These are phyloP conservation scores for Channa maculata DNA, from an alignment of 2,113 vertebrate genomes.

Conservation along the genomic window DNA sequence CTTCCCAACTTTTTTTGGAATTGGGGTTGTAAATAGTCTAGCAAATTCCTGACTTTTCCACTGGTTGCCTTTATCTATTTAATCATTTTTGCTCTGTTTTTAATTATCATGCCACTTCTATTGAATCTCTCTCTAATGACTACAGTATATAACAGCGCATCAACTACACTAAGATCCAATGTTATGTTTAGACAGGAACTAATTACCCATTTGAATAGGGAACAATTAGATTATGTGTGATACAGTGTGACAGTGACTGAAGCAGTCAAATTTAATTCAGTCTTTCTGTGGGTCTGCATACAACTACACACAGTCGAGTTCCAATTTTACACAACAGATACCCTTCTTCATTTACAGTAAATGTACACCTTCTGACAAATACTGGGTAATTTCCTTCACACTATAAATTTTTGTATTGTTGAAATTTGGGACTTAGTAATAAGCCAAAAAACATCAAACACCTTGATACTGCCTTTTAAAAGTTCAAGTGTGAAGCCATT, in stretches of 20 bases:
- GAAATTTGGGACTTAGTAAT: background rate
- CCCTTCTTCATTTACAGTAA: background rate
- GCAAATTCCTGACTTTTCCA: slow-evolving; percentile 5
- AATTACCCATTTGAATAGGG: background rate
- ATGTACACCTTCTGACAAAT: background rate
- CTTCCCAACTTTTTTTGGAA: too few relatives aligned
- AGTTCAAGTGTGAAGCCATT: too few relatives aligned
- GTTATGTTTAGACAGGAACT: background rate
- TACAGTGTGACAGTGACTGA: too few relatives aligned
- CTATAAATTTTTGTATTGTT: background rate
- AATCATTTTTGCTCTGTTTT: background rate
- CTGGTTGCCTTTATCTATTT: background rate
- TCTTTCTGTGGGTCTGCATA: too few relatives aligned
- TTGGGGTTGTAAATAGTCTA: slow-evolving; percentile 1
- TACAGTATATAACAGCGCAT: too few relatives aligned
- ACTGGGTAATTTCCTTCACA: background rate
- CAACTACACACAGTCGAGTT: too few relatives aligned
- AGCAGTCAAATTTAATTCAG: too few relatives aligned
- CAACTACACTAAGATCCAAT: too few relatives aligned
- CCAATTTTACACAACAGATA: too few relatives aligned
- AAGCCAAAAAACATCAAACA: background rate
- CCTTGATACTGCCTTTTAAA: background rate
- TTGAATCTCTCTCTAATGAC: background rate
- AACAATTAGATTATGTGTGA: too few relatives aligned
- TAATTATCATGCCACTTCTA: too few relatives aligned